These are phyloP conservation scores for Pseudococcus longispinus DNA, from an alignment of 2,888 invertebrate genomes.

Conservation along the genomic window DNA sequence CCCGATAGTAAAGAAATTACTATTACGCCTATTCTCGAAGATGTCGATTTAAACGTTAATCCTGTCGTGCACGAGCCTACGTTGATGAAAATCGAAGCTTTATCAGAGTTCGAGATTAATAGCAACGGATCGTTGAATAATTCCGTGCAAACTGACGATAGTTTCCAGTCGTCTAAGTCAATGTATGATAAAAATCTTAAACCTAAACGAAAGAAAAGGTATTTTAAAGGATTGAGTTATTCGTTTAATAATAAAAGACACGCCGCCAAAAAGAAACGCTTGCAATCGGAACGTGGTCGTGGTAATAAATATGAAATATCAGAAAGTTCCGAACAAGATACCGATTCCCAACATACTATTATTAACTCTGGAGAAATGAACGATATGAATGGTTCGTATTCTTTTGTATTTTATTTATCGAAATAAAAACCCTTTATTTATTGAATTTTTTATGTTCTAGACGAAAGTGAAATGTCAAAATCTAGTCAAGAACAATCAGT, in stretches of 20 bases:
- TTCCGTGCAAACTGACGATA: background rate
- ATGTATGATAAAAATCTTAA: conserved; percentile 59
- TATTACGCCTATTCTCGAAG: background rate
- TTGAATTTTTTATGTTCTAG: background rate
- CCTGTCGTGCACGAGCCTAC: background rate
- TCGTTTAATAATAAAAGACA: conserved; percentile 59
- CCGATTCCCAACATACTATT: conserved; percentile 37
- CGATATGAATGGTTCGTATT: background rate
- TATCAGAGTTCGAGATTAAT: conserved; percentile 33
- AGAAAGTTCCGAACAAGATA: conserved; percentile 49
- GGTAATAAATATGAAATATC: background rate
- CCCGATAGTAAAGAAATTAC: background rate
- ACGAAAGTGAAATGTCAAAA: conserved; percentile 35
- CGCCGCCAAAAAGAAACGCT: conserved; percentile 5
- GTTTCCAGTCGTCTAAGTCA: conserved; percentile 6
- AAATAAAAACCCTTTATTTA: background rate
- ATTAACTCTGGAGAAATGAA: conserved; percentile 38
- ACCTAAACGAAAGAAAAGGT: conserved; percentile 58
- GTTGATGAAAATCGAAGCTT: conserved; percentile 18
- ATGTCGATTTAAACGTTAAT: conserved; percentile 14
- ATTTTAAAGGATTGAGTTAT: conserved; percentile 60
- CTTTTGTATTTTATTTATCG: background rate
- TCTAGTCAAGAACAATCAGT: conserved; percentile 52
- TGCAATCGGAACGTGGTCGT: background rate
- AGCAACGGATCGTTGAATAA: conserved; percentile 4